Evolutionary conservation across 1,140 invertebrate species (phyloP), one percentile per base, ranked within the genome.

Genomic region (Orussus abietinus): DNA sequence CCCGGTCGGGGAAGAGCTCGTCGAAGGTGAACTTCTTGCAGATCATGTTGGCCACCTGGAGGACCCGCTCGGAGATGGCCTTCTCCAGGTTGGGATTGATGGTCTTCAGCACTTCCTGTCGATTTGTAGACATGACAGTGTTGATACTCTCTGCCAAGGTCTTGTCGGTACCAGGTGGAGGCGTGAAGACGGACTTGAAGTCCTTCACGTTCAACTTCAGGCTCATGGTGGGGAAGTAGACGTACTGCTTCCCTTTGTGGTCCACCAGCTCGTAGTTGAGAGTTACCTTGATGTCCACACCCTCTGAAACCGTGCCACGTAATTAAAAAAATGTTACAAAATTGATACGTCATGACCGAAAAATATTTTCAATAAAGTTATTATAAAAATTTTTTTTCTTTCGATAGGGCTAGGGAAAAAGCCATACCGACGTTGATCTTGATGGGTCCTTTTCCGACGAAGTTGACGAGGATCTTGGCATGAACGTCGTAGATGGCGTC

Each of bases 401-500:
- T 34, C 9, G 3, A 6, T 31, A 6, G 11, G 6, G 11, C 9
- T 15, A 0, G 13, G 6, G 5, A 11, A 20, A 31, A 29, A 19
- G 20, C 45, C 45, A 21, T 44, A 69, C 65, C 47, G 15, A 56
- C 4, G 1, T 4, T n/a, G 0, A 62, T 6, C 3, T 43, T 37
- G 18, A 73, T 56, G 0, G 62, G 56, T 46, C 66, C 70, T 0
- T 15, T 53, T n/a, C 54, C 57, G 5, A 12, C 26, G 10, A 73
- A 46, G 0, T 62, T 59, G 1, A 69, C 61, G 1, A 83, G 44
- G 30, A 84, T 70, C 21, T 70, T 62, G 5, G 72, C 69, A 49
- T 78, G 70, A 11, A 80, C 43, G 45, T 74, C 72, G 50, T 80
- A 80, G 19, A 69, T 57, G 1, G 77, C 78, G 28, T 75, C 66